Conservation (phyloP, 2,888 invertebrate species). For the Tiliacea aurago region DNA sequence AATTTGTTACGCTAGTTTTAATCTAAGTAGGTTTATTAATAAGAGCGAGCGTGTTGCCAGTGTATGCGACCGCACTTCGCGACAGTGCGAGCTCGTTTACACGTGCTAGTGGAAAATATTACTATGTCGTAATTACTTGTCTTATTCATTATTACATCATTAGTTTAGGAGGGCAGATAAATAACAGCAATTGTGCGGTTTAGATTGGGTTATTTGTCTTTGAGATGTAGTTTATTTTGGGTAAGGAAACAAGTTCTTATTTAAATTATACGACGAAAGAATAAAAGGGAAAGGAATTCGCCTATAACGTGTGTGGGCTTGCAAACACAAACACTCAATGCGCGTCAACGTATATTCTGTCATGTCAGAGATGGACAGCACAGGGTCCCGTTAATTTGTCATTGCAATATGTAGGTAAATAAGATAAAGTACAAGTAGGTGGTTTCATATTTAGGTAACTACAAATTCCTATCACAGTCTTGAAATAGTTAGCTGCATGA, state of each 20-base stretch:
- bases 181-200: constrained; percentile 12
- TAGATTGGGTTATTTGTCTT: constrained; percentile 17
- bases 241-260: not conserved
- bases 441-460: not conserved
- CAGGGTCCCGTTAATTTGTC: not conserved
- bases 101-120: constrained; percentile 59
- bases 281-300: not conserved
- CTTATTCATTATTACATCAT: constrained; percentile 17
- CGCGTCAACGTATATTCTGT: not conserved
- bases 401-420: not conserved
- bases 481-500: not conserved
- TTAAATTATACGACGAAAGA: not conserved
- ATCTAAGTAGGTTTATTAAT: constrained; percentile 80
- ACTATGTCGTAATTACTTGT: constrained; percentile 38
- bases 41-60: constrained; percentile 73
- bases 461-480: not conserved
- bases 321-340: not conserved
- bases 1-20: constrained; percentile 70
- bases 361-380: not conserved
- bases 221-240: constrained; percentile 9
- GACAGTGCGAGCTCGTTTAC: constrained; percentile 66
- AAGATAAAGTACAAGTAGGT: not conserved
- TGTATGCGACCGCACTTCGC: constrained; percentile 73
- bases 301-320: not conserved
- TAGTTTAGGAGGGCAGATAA: constrained; percentile 5